A percentile compares a stretch with the other conserved stretches of the same genome.
These are phyloP conservation scores for Phoxinus phoxinus DNA, from an alignment of 2,113 vertebrate species.

Conservation along the genomic window DNA sequence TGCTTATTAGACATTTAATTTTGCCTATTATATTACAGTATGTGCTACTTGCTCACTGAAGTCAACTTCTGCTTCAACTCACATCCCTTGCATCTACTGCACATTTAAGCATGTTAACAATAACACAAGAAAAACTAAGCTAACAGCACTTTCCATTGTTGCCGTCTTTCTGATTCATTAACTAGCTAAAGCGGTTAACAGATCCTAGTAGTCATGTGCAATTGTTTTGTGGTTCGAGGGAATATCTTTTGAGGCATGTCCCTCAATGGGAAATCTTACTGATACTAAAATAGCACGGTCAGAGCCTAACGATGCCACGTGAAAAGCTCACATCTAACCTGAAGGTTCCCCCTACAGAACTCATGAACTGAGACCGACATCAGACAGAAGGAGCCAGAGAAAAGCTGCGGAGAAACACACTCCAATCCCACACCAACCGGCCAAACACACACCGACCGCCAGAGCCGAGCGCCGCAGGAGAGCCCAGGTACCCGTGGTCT, in stretches of 20 bases:
- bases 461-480: background rate
- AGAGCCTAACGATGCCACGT: too few relatives aligned
- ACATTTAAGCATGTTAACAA: background rate
- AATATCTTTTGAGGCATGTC: too few relatives aligned
- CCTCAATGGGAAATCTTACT: too few relatives aligned
- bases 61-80: background rate
- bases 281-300: too few relatives aligned
- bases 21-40: background rate
- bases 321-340: background rate
- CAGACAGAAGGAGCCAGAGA: slow-evolving; percentile 5
- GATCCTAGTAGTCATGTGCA: too few relatives aligned
- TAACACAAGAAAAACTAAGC: too few relatives aligned
- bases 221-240: too few relatives aligned
- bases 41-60: background rate
- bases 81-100: background rate
- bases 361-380: background rate
- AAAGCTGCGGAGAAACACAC: background rate
- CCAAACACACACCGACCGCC: background rate
- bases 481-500: slow-evolving; percentile 51
- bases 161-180: too few relatives aligned
- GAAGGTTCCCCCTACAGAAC: slow-evolving; percentile 11
- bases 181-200: too few relatives aligned
- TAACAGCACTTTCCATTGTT: too few relatives aligned
- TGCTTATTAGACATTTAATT: background rate
- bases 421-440: background rate